These are phyloP conservation scores for Ecdyonurus torrentis DNA, from an alignment of 2,888 invertebrate species.

Conservation along the genomic window DNA sequence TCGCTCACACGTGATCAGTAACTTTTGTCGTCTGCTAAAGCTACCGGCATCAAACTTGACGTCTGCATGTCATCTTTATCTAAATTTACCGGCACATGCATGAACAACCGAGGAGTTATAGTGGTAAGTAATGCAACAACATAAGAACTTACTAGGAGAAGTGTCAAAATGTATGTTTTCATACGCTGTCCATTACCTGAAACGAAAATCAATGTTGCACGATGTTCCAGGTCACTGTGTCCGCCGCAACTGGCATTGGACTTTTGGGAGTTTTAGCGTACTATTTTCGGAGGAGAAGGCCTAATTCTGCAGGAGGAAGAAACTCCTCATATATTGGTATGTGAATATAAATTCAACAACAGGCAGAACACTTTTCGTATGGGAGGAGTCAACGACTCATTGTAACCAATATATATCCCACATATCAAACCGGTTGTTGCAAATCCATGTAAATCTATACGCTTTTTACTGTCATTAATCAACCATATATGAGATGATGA, in stretches of 20 bases:
- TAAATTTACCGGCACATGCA: not conserved
- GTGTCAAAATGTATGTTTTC: not conserved
- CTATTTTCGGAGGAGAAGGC: conserved; percentile 54
- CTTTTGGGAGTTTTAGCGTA: conserved; percentile 69
- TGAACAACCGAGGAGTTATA: not conserved
- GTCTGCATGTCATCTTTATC: not conserved
- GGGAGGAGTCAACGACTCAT: no score
- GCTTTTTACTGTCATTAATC: no score
- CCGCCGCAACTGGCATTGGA: conserved; percentile 61
- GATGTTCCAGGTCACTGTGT: conserved; percentile 41
- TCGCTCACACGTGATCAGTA: not conserved
- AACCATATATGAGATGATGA: no score
- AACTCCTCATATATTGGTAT: not conserved
- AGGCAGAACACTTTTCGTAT: no score
- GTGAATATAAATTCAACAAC: not conserved
- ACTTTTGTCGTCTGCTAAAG: not conserved
- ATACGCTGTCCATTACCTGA: not conserved
- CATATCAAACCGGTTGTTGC: no score
- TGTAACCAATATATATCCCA: no score
- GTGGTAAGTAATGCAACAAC: not conserved
- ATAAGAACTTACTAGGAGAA: not conserved
- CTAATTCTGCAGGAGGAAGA: conserved; percentile 1
- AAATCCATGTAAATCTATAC: no score
- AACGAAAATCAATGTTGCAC: no score
- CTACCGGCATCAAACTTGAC: not conserved